phyloP scores from a whole-genome alignment of 1,140 invertebrate species.

The Coelopa frigida region DNA sequence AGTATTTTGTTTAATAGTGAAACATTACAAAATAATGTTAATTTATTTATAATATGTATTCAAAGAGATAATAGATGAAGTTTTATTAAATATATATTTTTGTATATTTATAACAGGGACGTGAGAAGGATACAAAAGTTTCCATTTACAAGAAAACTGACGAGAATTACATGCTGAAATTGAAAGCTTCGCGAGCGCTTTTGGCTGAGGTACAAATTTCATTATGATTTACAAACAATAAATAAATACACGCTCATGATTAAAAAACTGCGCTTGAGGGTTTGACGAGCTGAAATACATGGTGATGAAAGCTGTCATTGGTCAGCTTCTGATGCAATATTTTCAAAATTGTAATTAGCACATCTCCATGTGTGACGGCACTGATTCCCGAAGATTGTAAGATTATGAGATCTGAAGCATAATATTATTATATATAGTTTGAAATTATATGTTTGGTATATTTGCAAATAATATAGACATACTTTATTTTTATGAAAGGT shows the following conservation, averaged over 20 bases:
- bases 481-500: conserved; percentile 45
- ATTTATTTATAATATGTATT: neutral
- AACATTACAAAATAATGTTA: neutral
- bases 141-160: conserved; percentile 99
- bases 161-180: conserved; percentile 91
- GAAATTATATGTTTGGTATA: neutral
- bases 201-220: conserved; percentile 67
- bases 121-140: conserved; percentile 87
- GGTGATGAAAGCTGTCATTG: neutral
- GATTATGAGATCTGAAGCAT: conserved; percentile 20
- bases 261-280: conserved; percentile 16
- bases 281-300: conserved; percentile 7
- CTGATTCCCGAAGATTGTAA: conserved; percentile 13
- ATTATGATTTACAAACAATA: neutral
- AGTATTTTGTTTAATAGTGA: conserved; percentile 22
- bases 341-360: neutral
- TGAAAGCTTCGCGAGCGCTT: conserved; percentile 94
- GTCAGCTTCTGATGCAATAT: neutral
- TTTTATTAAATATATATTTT: conserved; percentile 6
- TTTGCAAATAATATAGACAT: neutral
- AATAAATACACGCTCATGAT: conserved; percentile 10
- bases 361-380: neutral
- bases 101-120: conserved; percentile 52
- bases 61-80: neutral
- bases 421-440: neutral